These are phyloP conservation scores for Alethe castanea DNA, from an alignment of 2,113 vertebrate species.

Conservation along the genomic window DNA sequence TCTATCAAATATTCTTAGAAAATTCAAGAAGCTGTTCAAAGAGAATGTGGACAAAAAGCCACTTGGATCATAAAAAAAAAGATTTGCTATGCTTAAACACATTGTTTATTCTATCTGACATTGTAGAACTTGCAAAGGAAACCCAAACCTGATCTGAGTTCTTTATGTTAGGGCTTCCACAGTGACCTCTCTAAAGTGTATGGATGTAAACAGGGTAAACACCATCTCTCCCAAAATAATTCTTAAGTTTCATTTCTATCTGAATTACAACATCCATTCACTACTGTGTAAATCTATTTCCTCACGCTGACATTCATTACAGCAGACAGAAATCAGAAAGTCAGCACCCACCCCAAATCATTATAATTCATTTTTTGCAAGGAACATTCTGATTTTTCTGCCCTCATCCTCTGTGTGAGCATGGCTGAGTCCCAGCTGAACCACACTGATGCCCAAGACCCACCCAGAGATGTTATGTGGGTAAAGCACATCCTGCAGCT, in stretches of 20 bases:
- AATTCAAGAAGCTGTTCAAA: not conserved
- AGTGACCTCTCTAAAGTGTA: not conserved
- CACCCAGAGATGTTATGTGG: not conserved
- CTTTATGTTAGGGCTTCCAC: not conserved
- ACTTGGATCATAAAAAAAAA: not conserved
- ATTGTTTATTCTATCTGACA: not conserved
- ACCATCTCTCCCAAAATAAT: not conserved
- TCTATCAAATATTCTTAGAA: not conserved
- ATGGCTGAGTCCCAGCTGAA: conserved; percentile 14
- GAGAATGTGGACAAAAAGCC: not conserved
- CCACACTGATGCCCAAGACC: not conserved
- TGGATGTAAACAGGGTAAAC: not conserved
- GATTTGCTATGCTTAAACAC: not conserved
- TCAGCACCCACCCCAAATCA: not conserved
- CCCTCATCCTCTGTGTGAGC: not conserved
- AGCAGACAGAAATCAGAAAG: not conserved
- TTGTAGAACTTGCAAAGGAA: not conserved
- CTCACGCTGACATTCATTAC: not conserved
- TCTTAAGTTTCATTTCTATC: not conserved
- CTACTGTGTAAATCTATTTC: not conserved
- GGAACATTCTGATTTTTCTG: not conserved
- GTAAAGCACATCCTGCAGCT: not conserved
- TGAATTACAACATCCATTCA: not conserved
- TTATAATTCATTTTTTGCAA: not conserved
- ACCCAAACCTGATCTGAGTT: not conserved